Evolutionary conservation across 2,888 invertebrate genomes (phyloP).

Genomic region (Pachliopta kotzebuea): DNA sequence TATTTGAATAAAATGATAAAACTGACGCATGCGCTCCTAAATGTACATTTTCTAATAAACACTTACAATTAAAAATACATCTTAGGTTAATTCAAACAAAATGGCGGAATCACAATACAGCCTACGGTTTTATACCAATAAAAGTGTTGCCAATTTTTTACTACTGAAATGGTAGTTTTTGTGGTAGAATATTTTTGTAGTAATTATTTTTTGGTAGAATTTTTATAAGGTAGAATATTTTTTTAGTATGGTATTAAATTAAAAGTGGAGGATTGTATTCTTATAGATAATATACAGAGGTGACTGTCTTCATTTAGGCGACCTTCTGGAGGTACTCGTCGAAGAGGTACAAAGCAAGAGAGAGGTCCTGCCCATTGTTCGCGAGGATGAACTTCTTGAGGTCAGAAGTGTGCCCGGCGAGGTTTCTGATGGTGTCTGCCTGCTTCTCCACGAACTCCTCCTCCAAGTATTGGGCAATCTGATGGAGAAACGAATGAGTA

Average conservation of each 20-base stretch:
- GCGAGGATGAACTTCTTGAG: conserved; percentile 83
- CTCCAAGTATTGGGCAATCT: conserved; percentile 87
- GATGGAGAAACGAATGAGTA: neutral
- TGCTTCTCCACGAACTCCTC: conserved; percentile 88
- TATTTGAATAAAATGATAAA: conserved; percentile 47
- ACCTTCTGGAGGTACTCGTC: conserved; percentile 83
- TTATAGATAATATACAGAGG: conserved; percentile 6
- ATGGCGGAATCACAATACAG: conserved; percentile 37
- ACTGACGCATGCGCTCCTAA: conserved; percentile 33
- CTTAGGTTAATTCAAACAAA: conserved; percentile 20
- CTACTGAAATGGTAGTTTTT: conserved; percentile 40
- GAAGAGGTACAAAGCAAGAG: conserved; percentile 86
- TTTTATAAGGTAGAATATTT: neutral
- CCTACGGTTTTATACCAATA: conserved; percentile 34
- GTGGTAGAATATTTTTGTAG: conserved; percentile 6
- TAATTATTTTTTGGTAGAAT: neutral
- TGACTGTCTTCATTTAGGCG: conserved; percentile 43
- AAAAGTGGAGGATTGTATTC: conserved; percentile 34
- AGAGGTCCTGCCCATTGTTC: conserved; percentile 76
- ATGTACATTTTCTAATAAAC: conserved; percentile 26
- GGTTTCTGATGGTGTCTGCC: conserved; percentile 82
- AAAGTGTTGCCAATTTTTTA: conserved; percentile 36
- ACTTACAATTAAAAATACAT: conserved; percentile 34
- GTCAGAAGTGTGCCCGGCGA: conserved; percentile 88
- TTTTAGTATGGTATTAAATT: conserved; percentile 13